Percentiles rank a stretch among this genome's conserved stretches.
phyloP scores from a whole-genome alignment of 2,797 vertebrate species.

The Emys orbicularis region DNA sequence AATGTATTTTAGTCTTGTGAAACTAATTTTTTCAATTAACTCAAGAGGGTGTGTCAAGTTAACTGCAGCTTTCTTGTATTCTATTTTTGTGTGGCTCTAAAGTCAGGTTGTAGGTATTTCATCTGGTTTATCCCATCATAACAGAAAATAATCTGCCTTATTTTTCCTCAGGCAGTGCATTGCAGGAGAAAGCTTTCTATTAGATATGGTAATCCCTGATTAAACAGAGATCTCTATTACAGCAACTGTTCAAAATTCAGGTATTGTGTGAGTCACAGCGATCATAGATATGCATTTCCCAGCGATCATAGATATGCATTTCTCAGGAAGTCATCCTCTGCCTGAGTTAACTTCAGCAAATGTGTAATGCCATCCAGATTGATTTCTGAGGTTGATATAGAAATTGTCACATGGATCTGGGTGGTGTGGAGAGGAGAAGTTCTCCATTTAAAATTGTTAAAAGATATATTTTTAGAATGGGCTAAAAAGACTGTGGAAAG shows the following conservation, averaged over 20 bases:
- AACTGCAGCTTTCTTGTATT: neutral
- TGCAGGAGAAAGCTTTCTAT: neutral
- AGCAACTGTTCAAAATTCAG: constrained; percentile 12
- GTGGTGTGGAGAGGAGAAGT: fast-evolving
- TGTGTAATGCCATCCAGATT: neutral
- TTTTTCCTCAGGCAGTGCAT: neutral
- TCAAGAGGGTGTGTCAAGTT: neutral
- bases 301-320: neutral
- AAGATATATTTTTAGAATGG: neutral
- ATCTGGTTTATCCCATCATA: neutral
- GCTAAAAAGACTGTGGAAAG: neutral
- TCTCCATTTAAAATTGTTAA: neutral
- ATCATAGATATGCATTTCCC: neutral
- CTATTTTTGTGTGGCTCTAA: neutral
- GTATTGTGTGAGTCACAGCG: neutral
- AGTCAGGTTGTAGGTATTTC: neutral
- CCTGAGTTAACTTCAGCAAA: neutral
- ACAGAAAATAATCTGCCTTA: neutral
- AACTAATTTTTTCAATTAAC: neutral
- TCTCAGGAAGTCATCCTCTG: neutral
- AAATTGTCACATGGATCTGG: fast-evolving
- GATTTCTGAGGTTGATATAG: neutral
- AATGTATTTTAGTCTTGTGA: neutral
- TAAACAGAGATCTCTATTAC: neutral
- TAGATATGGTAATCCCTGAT: neutral